Evolutionary conservation across 1,140 invertebrate genomes (phyloP).

Genomic region (Zelostemma sp.): DNA sequence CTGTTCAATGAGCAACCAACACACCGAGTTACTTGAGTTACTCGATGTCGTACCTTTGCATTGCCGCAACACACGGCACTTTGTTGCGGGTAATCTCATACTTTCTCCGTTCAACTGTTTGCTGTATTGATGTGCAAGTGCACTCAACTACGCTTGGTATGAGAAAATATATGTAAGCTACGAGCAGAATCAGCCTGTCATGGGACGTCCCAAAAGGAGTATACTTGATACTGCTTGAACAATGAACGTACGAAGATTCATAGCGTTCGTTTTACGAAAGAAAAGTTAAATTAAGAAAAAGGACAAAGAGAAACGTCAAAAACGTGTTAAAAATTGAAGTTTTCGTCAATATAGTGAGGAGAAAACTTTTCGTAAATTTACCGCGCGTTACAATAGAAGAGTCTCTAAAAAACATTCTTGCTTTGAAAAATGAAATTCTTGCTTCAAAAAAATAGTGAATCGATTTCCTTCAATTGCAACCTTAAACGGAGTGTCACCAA

Average conservation of each 20-base stretch:
- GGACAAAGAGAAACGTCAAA: no score
- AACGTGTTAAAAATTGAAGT: no score
- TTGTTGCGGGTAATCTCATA: conserved; percentile 39
- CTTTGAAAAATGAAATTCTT: no score
- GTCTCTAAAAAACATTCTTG: no score
- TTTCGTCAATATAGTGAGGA: no score
- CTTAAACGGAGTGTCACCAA: no score
- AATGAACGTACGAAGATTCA: conserved; percentile 17
- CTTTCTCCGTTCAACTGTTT: conserved; percentile 27
- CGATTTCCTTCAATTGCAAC: no score
- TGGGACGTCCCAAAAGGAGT: conserved; percentile 36
- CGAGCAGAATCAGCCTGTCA: conserved; percentile 33
- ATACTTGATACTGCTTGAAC: conserved; percentile 22
- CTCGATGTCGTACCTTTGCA: conserved; percentile 16
- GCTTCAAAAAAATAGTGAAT: no score
- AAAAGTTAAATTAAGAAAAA: no score
- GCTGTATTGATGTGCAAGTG: conserved; percentile 41
- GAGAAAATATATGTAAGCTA: conserved; percentile 32
- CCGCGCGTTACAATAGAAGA: no score
- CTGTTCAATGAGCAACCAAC: not conserved
- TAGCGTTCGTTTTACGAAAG: no score
- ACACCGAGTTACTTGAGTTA: conserved; percentile 15
- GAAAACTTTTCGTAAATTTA: no score
- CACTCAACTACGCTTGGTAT: conserved; percentile 32
- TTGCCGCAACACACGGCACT: conserved; percentile 25